These are phyloP conservation scores for Botrylloides violaceus DNA, from an alignment of 23 tunicate genomes.

Conservation along the genomic window DNA sequence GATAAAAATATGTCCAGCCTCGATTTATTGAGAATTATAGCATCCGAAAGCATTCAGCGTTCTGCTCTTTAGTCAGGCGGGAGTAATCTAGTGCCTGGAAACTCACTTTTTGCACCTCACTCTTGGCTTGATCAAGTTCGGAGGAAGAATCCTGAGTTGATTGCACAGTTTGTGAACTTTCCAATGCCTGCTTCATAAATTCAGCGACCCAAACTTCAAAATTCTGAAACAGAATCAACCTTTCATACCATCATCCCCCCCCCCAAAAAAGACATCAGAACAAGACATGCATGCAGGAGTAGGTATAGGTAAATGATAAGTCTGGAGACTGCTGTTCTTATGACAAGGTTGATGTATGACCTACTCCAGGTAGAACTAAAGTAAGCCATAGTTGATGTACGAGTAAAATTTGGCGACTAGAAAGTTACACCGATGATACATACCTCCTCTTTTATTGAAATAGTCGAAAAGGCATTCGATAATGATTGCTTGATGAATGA, in stretches of 20 bases:
- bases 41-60: too few species aligned
- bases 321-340: neutral
- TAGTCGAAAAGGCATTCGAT: conserved; percentile 5
- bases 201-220: conserved; percentile 10
- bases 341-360: neutral
- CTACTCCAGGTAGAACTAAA: too few species aligned
- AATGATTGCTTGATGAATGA: conserved; percentile 13
- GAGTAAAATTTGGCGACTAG: too few species aligned
- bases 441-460: conserved; percentile 16
- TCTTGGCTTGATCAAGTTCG: conserved; percentile 4
- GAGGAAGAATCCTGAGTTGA: neutral
- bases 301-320: neutral
- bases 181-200: conserved; percentile 4
- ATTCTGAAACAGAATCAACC: neutral
- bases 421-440: neutral
- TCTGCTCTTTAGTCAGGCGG: too few species aligned
- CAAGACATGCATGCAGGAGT: neutral
- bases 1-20: too few species aligned
- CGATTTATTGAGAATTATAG: too few species aligned
- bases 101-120: neutral
- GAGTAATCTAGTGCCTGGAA: too few species aligned
- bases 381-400: too few species aligned
- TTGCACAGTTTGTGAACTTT: conserved; percentile 7
- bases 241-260: neutral
- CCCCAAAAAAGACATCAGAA: neutral